phyloP scores from a whole-genome alignment of 2,113 vertebrate genomes.

The Lepisosteus oculatus region DNA sequence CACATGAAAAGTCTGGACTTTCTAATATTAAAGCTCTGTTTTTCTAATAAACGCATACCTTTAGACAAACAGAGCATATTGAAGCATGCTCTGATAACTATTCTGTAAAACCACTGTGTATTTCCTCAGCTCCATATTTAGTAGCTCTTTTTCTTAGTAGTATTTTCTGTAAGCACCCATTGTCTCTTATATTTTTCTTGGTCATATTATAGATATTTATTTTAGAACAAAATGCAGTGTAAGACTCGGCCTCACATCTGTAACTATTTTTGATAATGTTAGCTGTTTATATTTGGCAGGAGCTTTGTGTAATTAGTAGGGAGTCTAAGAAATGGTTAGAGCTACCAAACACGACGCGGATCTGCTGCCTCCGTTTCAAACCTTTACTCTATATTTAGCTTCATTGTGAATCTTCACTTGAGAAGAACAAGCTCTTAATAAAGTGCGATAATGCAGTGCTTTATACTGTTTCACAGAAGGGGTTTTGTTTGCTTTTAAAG shows the following conservation, averaged over 20 bases:
- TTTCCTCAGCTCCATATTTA: too few species aligned
- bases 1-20: too few species aligned
- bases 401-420: background rate
- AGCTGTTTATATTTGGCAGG: background rate
- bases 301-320: background rate
- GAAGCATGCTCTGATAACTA: too few species aligned
- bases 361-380: background rate
- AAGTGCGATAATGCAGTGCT: constrained; percentile 1
- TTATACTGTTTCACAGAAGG: background rate
- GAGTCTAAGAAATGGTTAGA: background rate
- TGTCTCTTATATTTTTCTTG: too few species aligned
- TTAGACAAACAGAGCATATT: too few species aligned
- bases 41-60: too few species aligned
- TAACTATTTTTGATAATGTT: background rate
- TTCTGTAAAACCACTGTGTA: too few species aligned
- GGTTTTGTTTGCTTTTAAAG: background rate
- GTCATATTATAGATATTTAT: too few species aligned
- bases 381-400: constrained; percentile 13
- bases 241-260: background rate
- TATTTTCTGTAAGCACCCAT: too few species aligned
- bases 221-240: background rate
- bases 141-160: too few species aligned
- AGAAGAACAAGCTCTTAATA: background rate
- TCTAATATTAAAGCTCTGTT: too few species aligned
- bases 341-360: background rate